phyloP scores from a whole-genome alignment of 2,113 vertebrate genomes.

The Trichomycterus rosablanca region DNA sequence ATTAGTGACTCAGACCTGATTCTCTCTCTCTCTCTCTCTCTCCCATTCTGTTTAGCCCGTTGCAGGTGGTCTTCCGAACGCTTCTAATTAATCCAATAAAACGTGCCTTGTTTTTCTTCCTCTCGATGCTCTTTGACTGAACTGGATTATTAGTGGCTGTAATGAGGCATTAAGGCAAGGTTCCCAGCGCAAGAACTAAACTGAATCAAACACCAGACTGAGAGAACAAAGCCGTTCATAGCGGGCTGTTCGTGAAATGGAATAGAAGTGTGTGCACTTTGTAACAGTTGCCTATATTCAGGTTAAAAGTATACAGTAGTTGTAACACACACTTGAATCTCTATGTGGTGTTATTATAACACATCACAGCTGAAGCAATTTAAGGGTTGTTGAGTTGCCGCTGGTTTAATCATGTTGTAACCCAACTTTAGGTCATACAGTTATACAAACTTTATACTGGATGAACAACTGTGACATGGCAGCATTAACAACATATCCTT shows the following conservation, averaged over 20 bases:
- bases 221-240: slow-evolving; percentile 37
- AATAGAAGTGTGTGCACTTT: too few relatives aligned
- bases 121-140: slow-evolving; percentile 61
- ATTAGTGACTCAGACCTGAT: slow-evolving; percentile 46
- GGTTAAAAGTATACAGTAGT: too few relatives aligned
- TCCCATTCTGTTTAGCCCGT: slow-evolving; percentile 58
- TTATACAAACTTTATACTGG: too few relatives aligned
- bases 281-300: too few relatives aligned
- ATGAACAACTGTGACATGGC: too few relatives aligned
- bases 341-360: too few relatives aligned
- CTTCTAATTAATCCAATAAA: slow-evolving; percentile 71
- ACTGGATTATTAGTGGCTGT: slow-evolving; percentile 68
- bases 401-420: too few relatives aligned
- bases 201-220: slow-evolving; percentile 40
- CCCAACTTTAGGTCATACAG: too few relatives aligned
- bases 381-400: too few relatives aligned
- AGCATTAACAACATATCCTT: too few relatives aligned
- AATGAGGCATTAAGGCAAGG: slow-evolving; percentile 64
- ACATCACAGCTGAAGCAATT: too few relatives aligned
- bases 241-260: slow-evolving; percentile 27
- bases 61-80: slow-evolving; percentile 68
- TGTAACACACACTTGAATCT: too few relatives aligned
- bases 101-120: slow-evolving; percentile 65
- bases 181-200: slow-evolving; percentile 42
- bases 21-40: slow-evolving; percentile 38